Conservation (phyloP, 1,140 invertebrate genomes). For the Bombus ignitus region DNA sequence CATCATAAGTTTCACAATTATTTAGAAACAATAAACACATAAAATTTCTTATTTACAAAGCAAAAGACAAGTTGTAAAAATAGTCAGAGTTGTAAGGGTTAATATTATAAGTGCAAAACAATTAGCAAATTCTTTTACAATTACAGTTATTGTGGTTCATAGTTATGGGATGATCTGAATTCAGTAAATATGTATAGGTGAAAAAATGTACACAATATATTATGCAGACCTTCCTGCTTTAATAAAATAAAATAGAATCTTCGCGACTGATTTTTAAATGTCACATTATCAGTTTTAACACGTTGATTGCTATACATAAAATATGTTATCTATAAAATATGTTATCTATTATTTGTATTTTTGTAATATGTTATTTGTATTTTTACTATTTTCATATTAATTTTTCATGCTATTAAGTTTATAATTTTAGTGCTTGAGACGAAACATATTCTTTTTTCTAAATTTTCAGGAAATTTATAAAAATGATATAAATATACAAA, state of each 20-base stretch:
- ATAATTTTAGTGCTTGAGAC: not conserved
- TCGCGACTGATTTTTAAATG: not conserved
- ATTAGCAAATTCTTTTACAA: constrained; percentile 16
- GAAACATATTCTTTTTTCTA: constrained; percentile 1
- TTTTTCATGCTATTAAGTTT: not conserved
- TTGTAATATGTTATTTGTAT: not conserved
- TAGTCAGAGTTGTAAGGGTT: constrained; percentile 15
- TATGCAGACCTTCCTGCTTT: constrained; percentile 8
- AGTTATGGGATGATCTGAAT: not conserved
- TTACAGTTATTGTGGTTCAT: constrained; percentile 12
- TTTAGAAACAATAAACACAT: constrained; percentile 21
- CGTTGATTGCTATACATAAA: constrained; percentile 25
- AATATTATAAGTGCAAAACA: constrained; percentile 29
- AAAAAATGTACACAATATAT: constrained; percentile 26
- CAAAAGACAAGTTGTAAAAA: not conserved
- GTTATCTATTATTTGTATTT: not conserved
- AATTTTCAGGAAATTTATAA: not conserved
- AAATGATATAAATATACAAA: not conserved
- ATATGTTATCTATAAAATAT: not conserved
- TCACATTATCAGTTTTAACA: constrained; percentile 42
- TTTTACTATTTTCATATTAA: not conserved
- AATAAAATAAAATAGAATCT: constrained; percentile 32
- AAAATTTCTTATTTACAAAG: constrained; percentile 13
- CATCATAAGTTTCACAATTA: constrained; percentile 9
- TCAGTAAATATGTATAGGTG: constrained; percentile 10